phyloP scores from a whole-genome alignment of 2,888 invertebrate genomes.

The Helicoverpa assulta region DNA sequence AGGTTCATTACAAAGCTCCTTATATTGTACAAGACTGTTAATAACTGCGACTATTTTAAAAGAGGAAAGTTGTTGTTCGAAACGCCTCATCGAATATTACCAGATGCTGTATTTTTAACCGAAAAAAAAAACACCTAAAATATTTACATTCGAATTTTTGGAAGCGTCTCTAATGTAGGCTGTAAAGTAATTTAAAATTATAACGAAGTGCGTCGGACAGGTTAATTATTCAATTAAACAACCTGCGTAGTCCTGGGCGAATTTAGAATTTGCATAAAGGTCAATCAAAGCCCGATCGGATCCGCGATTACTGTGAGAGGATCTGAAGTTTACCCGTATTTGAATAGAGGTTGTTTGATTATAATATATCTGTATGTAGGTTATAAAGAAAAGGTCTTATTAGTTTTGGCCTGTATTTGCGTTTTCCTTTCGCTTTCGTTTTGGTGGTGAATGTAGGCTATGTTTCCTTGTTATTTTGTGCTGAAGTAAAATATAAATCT shows the following conservation, averaged over 20 bases:
- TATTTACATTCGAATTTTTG: conserved; percentile 27
- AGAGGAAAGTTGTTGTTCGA: conserved; percentile 27
- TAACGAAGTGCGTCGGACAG: conserved; percentile 74
- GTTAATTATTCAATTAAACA: conserved; percentile 85
- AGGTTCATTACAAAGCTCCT: too few relatives aligned
- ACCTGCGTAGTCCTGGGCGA: conserved; percentile 70
- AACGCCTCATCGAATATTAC: conserved; percentile 21
- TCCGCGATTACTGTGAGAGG: conserved; percentile 73
- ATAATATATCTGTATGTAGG: conserved; percentile 58
- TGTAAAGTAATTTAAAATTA: conserved; percentile 63
- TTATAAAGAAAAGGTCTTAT: conserved; percentile 63
- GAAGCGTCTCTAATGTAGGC: conserved; percentile 29
- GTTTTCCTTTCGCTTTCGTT: conserved; percentile 64
- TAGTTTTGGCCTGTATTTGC: conserved; percentile 62
- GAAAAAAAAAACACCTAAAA: conserved; percentile 33
- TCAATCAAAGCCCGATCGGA: conserved; percentile 80
- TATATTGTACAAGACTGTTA: too few relatives aligned
- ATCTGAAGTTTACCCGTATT: conserved; percentile 65
- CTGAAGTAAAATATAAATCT: conserved; percentile 19
- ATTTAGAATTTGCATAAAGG: conserved; percentile 84
- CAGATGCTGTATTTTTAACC: conserved; percentile 31
- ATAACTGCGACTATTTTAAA: too few relatives aligned
- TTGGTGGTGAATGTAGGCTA: conserved; percentile 59
- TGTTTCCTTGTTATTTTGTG: conserved; percentile 60
- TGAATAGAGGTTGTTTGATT: conserved; percentile 75